A percentile compares a stretch with the other conserved stretches of the same genome.
Conservation (phyloP, 2,113 vertebrate species). For the Isichthys henryi region DNA sequence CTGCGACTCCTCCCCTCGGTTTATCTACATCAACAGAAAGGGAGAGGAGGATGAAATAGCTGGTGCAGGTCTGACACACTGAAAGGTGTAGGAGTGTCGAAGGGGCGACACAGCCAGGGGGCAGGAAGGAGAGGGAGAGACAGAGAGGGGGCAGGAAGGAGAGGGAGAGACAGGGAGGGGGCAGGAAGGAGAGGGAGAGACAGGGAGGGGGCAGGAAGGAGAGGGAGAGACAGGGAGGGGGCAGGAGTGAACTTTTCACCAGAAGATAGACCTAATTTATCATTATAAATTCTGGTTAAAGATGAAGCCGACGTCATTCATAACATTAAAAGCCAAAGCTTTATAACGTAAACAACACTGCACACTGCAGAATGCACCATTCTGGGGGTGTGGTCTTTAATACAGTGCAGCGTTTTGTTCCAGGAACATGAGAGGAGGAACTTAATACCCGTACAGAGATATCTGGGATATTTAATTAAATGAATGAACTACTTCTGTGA, state of each 20-base stretch:
- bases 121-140: background rate
- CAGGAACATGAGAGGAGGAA: background rate
- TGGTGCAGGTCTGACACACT: background rate
- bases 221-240: background rate
- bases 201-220: background rate
- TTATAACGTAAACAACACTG: background rate
- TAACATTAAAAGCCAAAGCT: background rate
- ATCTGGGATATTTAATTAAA: conserved; percentile 28
- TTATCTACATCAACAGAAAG: conserved; percentile 7
- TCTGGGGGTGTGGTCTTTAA: background rate
- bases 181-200: too few relatives aligned
- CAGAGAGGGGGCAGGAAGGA: too few relatives aligned
- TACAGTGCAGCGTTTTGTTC: background rate
- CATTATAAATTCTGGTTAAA: background rate
- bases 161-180: too few relatives aligned
- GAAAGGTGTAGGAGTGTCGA: background rate
- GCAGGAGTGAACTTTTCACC: background rate
- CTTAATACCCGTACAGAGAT: conserved; percentile 13
- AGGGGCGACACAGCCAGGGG: background rate
- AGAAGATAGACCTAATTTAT: background rate
- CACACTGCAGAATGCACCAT: background rate
- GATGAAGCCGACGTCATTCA: background rate
- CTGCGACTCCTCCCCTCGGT: background rate
- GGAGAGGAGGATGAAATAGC: background rate
- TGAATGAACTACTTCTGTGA: conserved; percentile 22